Conservation (phyloP, 2,113 vertebrate genomes). For the Nyctibius bracteatus region DNA sequence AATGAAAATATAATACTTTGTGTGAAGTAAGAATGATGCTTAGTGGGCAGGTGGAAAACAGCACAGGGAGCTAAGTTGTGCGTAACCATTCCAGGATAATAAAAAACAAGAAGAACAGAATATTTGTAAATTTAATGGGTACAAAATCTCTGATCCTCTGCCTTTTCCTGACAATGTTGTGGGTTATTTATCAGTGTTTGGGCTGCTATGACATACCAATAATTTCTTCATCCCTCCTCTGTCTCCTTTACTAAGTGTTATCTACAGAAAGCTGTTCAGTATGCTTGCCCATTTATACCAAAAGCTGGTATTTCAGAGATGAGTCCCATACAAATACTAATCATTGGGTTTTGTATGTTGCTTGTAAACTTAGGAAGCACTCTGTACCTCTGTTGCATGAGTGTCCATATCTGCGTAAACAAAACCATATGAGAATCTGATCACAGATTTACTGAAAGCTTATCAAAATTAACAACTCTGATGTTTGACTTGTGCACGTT, state of each 20-base stretch:
- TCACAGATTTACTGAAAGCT: background rate
- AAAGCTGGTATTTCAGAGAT: background rate
- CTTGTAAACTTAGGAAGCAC: background rate
- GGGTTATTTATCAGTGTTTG: background rate
- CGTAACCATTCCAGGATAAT: background rate
- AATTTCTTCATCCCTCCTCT: background rate
- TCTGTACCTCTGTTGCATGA: background rate
- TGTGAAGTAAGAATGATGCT: background rate
- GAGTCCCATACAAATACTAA: background rate
- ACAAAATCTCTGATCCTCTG: background rate
- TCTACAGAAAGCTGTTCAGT: background rate
- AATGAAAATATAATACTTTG: background rate
- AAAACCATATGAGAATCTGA: background rate
- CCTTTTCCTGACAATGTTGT: background rate
- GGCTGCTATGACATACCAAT: background rate
- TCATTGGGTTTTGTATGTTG: background rate
- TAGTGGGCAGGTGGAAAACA: background rate
- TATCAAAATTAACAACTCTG: background rate
- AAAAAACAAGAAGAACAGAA: background rate
- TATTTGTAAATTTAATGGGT: background rate
- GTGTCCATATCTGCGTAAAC: background rate
- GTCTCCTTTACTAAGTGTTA: background rate
- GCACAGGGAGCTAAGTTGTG: rapidly evolving
- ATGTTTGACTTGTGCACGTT: background rate
- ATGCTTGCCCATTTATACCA: background rate